Base-by-base conservation (phyloP, 2,113 vertebrate species). In the Equus przewalskii region DNA sequence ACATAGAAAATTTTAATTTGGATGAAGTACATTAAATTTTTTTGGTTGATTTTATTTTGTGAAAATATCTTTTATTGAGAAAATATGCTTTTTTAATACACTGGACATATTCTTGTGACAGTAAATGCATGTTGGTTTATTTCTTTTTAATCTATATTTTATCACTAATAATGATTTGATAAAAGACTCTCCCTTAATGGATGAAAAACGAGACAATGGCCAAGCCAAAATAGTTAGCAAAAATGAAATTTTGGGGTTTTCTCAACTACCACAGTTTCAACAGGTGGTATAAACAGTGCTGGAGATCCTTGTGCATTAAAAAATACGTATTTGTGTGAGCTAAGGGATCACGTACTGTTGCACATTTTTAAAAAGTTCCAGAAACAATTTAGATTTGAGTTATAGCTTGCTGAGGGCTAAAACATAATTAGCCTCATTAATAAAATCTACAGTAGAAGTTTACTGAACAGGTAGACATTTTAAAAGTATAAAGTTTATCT, bases 91-190 rank as follows among this genome's bases (percentile, higher is more conserved):
- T 78, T 58, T 84, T 76, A 87, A 18, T 46, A 49, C 24, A 73
- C 2, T 58, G 18, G 24, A 84, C 24, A 73, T 56, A 2, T 1
- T 87, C 5, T 58, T 92, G 7, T 87, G 22, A 78, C 33, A 86
- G 82, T 92, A 83, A 93, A 69, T n/a, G 4, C 28, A 81, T 36
- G 5, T 28, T 81, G 13, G 46, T 72, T 91, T 80, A 83, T 73
- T 96, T 79, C 14, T 70, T 46, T 85, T 93, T 89, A 65, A 60
- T 44, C 7, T 85, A 51, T 49, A 56, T 83, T 67, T 95, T 82
- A 44, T 22, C 10, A 85, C 4, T 46, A 73, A 73, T 16, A 75
- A 11, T 49, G 30, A 93, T 28, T 83, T 84, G 21, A 95, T 89
- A 24, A 82, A 62, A 87, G 5, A 64, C 5, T 73, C 36, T 91